Base-by-base conservation (phyloP, 2,113 vertebrate genomes). In the Corythoichthys intestinalis region DNA sequence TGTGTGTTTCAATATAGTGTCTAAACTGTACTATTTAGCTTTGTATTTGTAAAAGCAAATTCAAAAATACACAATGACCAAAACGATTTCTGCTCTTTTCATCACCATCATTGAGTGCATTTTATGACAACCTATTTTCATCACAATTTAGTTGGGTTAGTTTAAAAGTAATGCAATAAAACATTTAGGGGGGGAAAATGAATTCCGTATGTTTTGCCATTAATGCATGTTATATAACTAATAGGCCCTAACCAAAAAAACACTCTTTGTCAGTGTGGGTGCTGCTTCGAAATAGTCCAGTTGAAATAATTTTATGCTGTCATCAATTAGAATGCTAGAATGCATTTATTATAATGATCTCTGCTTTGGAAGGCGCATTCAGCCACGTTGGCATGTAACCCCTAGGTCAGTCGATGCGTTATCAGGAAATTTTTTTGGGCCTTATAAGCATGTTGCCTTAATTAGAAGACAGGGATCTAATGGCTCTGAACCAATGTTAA, bases 351-450 rank as follows among this genome's bases (percentile, higher is more conserved):
- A 35, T 37, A 34, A 34, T 37, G 28, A 8, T 34, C 54, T 13
- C 41, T n/a, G 5, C 14, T 47, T 38, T 66, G 54, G 8, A 39
- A 13, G 44, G 44, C n/a, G 34, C 4, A 44, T 44, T 78, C 66
- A 80, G 63, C 75, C 50, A 10, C 3, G 1, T 39, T 17, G 34
- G 47, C 74, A 1, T 28, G 57, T 50, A 47, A 74, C 74, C 70
- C 38, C 2, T 17, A 72, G 73, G 73, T 83, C 66, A 53, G 57
- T 82, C 71, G 67, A 70, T 74, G 56, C 2, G 17, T 69, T 60
- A 60, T 79, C 71, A 73, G 39, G 39, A 38, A 58, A 50, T 69
- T 67, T 34, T 49, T 70, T 74, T 28, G 20, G 14, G 61, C 64
- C 52, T 46, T 78, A 59, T 65, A 74, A 75, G 77, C 62, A 63